phyloP scores from a whole-genome alignment of 2,888 invertebrate species.

The Archips crataeganus region DNA sequence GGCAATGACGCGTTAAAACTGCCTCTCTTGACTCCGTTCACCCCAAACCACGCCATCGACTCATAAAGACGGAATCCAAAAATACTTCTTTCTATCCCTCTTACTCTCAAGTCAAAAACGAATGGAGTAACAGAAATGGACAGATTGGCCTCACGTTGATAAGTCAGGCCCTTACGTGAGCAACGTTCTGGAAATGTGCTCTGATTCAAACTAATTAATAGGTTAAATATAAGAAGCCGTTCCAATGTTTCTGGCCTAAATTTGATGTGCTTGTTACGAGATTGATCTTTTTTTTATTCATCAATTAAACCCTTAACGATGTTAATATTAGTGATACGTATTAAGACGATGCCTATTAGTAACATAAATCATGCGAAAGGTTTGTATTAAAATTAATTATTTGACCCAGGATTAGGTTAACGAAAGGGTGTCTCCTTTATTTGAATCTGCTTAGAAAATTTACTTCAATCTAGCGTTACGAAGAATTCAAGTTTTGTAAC shows the following conservation, averaged over 20 bases:
- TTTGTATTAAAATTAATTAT: too few relatives aligned
- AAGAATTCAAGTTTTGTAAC: too few relatives aligned
- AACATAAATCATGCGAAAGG: too few relatives aligned
- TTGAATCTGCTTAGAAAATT: too few relatives aligned
- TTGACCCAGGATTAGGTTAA: too few relatives aligned
- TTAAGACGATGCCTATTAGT: too few relatives aligned
- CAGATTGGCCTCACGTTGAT: neutral
- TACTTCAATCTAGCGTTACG: too few relatives aligned
- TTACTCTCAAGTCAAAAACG: neutral
- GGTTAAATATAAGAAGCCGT: constrained; percentile 14
- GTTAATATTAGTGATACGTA: neutral
- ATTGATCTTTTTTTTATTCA: neutral
- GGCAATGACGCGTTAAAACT: constrained; percentile 4
- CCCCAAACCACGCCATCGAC: neutral
- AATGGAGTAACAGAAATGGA: neutral
- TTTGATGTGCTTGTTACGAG: constrained; percentile 1
- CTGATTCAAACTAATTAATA: constrained; percentile 16
- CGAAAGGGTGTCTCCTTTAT: too few relatives aligned
- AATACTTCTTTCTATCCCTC: neutral
- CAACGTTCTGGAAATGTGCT: neutral
- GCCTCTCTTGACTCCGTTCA: neutral
- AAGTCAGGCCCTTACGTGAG: neutral
- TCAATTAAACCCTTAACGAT: neutral
- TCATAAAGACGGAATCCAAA: neutral
- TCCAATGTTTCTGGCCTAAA: constrained; percentile 6